Evolutionary conservation across 2,797 vertebrate species (phyloP), one percentile per base, ranked within the genome.

Genomic region (Remorina albescens): DNA sequence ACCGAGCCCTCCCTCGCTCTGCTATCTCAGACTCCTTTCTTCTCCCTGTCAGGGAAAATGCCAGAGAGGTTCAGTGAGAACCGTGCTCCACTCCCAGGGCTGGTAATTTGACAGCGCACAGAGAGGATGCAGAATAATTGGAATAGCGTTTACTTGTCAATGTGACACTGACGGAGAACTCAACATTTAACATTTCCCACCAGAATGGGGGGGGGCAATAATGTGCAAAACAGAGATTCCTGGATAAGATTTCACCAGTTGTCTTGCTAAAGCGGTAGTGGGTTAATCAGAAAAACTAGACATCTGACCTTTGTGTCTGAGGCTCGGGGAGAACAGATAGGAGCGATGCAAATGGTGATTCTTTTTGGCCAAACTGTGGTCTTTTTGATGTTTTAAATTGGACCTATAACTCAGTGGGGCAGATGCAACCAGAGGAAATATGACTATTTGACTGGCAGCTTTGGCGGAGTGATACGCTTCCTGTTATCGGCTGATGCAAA

Each of bases 31-130:
- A 25, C 81, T 86, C 59, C 82, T 91, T 89, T 90, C 87, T 86
- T 82, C 85, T 82, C 67, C 73, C 85, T 90, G 86, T 92, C 90
- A 90, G 63, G 74, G 76, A 84, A 90, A 91, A 88, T 88, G 88
- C 84, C 88, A 89, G 84, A 74, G 77, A 88, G 86, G 81, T 88
- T 86, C 84, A 72, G 83, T 30, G 71, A 85, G 78, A 89, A 65
- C 81, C 79, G 50, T 80, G 88, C 89, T 87, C 76, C 11, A 62
- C 78, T 90, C 74, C 81, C 74, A 63, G 82, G 30, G 32, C 86
- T 57, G 81, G 83, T 91, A 92, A 93, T 92, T 92, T 94, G 92
- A 93, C 93, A 93, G 91, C 58, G 25, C 90, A 87, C 80, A 80
- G 80, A 85, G 86, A 86, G 83, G 83, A 81, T 74, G 77, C 74